Evolutionary conservation across 1,140 invertebrate species (phyloP).

Genomic region (Scaptodrosophila lebanonensis): DNA sequence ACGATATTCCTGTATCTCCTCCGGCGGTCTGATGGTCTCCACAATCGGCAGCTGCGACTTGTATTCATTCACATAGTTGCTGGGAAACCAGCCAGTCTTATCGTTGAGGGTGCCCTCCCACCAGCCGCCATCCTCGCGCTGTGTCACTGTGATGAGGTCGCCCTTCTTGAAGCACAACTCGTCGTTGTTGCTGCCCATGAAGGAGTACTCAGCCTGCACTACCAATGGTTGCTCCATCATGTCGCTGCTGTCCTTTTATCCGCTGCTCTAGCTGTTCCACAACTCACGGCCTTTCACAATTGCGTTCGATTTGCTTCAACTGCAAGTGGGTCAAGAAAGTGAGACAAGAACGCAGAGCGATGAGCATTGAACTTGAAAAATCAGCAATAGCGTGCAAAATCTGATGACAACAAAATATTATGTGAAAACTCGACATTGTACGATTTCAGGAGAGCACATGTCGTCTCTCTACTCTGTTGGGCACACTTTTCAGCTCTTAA

Average conservation of each 20-base stretch:
- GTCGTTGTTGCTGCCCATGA: constrained; percentile 97
- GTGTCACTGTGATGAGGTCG: constrained; percentile 97
- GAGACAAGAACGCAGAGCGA: constrained; percentile 12
- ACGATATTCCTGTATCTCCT: constrained; percentile 86
- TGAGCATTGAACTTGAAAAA: constrained; percentile 68
- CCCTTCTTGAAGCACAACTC: constrained; percentile 97
- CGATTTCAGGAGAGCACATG: no score
- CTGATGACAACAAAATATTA: constrained; percentile 6
- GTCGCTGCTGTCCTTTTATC: constrained; percentile 15
- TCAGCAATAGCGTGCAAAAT: constrained; percentile 30
- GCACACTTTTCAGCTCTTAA: constrained; percentile 10
- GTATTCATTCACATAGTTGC: constrained; percentile 96
- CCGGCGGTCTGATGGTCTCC: constrained; percentile 80
- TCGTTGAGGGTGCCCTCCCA: constrained; percentile 98
- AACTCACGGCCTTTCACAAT: background rate
- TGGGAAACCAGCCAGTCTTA: constrained; percentile 98
- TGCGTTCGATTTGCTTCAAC: constrained; percentile 32
- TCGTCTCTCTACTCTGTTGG: no score
- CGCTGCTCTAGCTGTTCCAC: constrained; percentile 21
- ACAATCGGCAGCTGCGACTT: constrained; percentile 81
- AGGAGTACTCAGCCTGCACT: constrained; percentile 94
- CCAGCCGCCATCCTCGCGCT: constrained; percentile 94
- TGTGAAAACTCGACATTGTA: no score
- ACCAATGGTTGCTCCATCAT: constrained; percentile 81
- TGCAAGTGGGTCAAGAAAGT: constrained; percentile 11